phyloP scores from a whole-genome alignment of 2,113 vertebrate species.

The Eonycteris spelaea region DNA sequence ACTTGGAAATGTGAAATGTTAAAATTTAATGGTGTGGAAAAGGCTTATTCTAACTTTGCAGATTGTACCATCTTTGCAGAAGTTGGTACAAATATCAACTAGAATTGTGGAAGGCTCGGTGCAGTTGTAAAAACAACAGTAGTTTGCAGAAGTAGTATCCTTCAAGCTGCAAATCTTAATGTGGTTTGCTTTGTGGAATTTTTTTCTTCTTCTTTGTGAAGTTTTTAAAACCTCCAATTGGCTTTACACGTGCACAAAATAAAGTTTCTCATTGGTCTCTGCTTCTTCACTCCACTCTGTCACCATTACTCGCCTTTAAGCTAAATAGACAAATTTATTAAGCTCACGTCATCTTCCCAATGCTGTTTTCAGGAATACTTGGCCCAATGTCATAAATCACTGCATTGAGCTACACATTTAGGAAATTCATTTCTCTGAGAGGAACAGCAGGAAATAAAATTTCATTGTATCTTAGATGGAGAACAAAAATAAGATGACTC shows the following conservation, averaged over 20 bases:
- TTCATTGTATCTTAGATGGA: constrained; percentile 57
- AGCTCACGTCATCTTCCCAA: constrained; percentile 27
- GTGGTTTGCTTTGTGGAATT: background rate
- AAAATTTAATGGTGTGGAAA: constrained; percentile 80
- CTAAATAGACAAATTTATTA: constrained; percentile 49
- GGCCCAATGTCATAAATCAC: constrained; percentile 49
- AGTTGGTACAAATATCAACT: constrained; percentile 65
- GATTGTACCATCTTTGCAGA: constrained; percentile 55
- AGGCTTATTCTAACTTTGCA: constrained; percentile 72
- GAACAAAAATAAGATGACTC: constrained; percentile 43
- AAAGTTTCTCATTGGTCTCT: background rate
- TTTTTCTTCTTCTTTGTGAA: background rate
- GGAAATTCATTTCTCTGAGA: constrained; percentile 60
- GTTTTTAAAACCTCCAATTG: background rate
- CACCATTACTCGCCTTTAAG: background rate
- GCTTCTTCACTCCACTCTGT: background rate
- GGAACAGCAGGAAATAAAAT: constrained; percentile 65
- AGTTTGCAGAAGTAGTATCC: background rate
- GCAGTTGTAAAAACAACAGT: background rate
- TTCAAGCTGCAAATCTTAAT: background rate
- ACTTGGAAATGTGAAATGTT: constrained; percentile 81
- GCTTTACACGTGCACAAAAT: background rate
- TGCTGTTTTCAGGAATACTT: constrained; percentile 48
- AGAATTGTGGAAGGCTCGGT: background rate
- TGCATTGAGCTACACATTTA: constrained; percentile 20